A percentile compares a stretch with the other conserved stretches of the same genome.
Evolutionary conservation across 2,888 invertebrate species (phyloP).

Genomic region (Hirtodrosophila confusa): DNA sequence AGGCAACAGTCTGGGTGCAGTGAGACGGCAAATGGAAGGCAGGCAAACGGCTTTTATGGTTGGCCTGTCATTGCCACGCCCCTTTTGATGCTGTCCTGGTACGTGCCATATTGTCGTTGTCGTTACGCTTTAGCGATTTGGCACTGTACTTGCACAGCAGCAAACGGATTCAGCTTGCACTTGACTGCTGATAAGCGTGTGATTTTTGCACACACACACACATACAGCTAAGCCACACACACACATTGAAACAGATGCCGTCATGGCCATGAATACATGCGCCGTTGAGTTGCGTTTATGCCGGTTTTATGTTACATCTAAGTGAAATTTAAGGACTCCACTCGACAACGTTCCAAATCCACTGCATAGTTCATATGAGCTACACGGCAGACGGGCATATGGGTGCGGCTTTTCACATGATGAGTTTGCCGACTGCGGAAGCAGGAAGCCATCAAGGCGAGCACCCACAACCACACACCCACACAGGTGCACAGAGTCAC

Average conservation of each 20-base stretch:
- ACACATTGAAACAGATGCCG: constrained; percentile 33
- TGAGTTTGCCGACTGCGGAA: constrained; percentile 67
- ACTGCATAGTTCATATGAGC: constrained; percentile 64
- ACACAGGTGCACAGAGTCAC: constrained; percentile 10
- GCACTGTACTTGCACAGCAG: constrained; percentile 63
- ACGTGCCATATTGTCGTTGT: constrained; percentile 69
- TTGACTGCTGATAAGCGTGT: constrained; percentile 79
- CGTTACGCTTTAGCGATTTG: constrained; percentile 78
- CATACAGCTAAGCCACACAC: constrained; percentile 16
- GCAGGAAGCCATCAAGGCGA: constrained; percentile 70
- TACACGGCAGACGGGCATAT: constrained; percentile 14
- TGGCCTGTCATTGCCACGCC: constrained; percentile 58
- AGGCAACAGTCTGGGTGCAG: constrained; percentile 79
- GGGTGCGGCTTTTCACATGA: constrained; percentile 63
- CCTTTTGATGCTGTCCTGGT: constrained; percentile 9
- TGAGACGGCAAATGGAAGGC: constrained; percentile 74
- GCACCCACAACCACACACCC: constrained; percentile 29
- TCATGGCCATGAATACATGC: constrained; percentile 72
- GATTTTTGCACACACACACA: constrained; percentile 57
- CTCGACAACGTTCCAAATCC: constrained; percentile 73
- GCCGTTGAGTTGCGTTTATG: constrained; percentile 74
- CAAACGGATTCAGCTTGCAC: constrained; percentile 77
- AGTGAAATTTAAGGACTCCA: constrained; percentile 81
- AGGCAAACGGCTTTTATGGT: constrained; percentile 77
- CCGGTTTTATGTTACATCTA: constrained; percentile 79